Percentiles rank a stretch among this genome's conserved stretches.
phyloP scores from a whole-genome alignment of 2,797 vertebrate species.

The Micromesistius poutassou region DNA sequence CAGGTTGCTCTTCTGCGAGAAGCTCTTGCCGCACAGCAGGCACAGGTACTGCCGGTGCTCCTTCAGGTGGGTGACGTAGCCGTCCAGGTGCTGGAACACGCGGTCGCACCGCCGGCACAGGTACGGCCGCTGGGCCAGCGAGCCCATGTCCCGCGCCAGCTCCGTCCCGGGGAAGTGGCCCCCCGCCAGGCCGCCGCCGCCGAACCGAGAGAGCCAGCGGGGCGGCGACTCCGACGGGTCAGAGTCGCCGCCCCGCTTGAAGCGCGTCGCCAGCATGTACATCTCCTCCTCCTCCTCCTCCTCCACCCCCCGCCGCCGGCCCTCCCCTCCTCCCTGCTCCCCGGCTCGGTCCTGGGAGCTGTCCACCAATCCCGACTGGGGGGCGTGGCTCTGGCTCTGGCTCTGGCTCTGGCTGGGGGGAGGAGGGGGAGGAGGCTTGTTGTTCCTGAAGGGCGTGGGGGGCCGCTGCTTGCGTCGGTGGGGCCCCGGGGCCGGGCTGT shows the following conservation, averaged over 20 bases:
- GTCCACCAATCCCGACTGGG: slow-evolving; percentile 14
- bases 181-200: slow-evolving; percentile 17
- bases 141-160: not conserved
- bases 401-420: no score
- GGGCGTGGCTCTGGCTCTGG: slow-evolving; percentile 13
- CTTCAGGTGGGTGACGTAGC: slow-evolving; percentile 65
- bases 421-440: not conserved
- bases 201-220: not conserved
- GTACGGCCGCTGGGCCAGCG: slow-evolving; percentile 55
- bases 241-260: slow-evolving; percentile 16
- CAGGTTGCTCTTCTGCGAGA: slow-evolving; percentile 64
- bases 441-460: slow-evolving; percentile 12
- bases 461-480: slow-evolving; percentile 15
- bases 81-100: slow-evolving; percentile 67
- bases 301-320: slow-evolving; percentile 16
- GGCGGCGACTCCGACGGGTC: no score
- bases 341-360: slow-evolving; percentile 18
- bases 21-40: slow-evolving; percentile 66
- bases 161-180: slow-evolving; percentile 20
- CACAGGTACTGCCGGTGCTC: slow-evolving; percentile 66
- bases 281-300: slow-evolving; percentile 18
- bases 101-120: slow-evolving; percentile 63
- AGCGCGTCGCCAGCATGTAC: slow-evolving; percentile 18
- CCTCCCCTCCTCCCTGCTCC: slow-evolving; percentile 7
- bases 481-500: not conserved